Conservation (phyloP, 2,797 vertebrate species). For the Alauda arvensis region DNA sequence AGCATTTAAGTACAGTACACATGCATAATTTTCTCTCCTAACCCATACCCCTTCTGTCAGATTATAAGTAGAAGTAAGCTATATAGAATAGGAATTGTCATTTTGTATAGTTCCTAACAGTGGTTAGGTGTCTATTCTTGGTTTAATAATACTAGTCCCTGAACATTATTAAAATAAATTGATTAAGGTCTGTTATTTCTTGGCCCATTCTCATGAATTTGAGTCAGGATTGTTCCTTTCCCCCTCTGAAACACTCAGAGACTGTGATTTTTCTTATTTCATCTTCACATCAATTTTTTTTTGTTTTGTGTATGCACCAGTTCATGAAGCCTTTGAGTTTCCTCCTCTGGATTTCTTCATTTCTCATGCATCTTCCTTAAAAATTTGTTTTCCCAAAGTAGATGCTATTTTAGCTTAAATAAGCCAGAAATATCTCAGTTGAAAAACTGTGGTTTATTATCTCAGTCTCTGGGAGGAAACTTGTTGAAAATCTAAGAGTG, state of each 20-base stretch:
- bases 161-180: background rate
- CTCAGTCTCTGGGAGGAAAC: background rate
- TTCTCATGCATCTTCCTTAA: background rate
- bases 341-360: background rate
- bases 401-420: background rate
- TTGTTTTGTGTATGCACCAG: background rate
- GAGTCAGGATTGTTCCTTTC: background rate
- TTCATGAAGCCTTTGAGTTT: background rate
- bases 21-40: background rate
- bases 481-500: background rate
- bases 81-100: background rate
- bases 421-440: background rate
- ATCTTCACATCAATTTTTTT: background rate
- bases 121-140: background rate
- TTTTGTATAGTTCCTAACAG: background rate
- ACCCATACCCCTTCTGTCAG: background rate
- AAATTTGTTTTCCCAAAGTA: background rate
- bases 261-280: background rate
- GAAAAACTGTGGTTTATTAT: background rate
- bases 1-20: background rate
- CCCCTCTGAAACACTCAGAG: background rate
- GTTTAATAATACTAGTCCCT: background rate
- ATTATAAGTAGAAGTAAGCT: background rate
- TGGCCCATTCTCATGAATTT: background rate
- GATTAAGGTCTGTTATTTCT: background rate